These are phyloP conservation scores for Ahaetulla prasina DNA, from an alignment of 2,113 vertebrate species.

Conservation along the genomic window DNA sequence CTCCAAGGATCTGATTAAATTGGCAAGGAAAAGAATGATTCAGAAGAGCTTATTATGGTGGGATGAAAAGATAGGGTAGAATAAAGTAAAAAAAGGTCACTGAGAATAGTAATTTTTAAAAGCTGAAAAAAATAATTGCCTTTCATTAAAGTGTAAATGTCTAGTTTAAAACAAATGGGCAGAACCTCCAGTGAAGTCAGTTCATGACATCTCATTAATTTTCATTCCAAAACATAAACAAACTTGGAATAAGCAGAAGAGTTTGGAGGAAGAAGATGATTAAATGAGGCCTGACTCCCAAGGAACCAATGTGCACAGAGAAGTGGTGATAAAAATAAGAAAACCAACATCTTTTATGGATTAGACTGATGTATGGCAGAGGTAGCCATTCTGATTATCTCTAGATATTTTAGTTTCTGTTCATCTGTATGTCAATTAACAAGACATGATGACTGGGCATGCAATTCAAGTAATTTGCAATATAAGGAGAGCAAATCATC, in stretches of 20 bases:
- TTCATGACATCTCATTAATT: slow-evolving; percentile 34
- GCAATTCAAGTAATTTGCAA: neutral
- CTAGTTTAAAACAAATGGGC: slow-evolving; percentile 18
- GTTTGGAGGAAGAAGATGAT: neutral
- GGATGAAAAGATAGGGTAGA: slow-evolving; percentile 2
- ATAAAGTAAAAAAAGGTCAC: slow-evolving; percentile 15
- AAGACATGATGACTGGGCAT: neutral
- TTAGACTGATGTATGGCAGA: neutral
- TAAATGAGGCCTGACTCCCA: slow-evolving; percentile 1
- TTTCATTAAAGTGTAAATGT: slow-evolving; percentile 18
- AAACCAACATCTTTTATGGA: neutral
- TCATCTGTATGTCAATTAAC: neutral
- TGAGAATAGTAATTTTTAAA: slow-evolving; percentile 19
- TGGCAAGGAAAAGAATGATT: slow-evolving; percentile 47
- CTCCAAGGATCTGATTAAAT: slow-evolving; percentile 49
- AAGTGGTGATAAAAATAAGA: neutral
- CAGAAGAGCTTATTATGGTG: slow-evolving; percentile 14
- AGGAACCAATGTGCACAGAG: neutral
- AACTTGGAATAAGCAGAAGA: neutral
- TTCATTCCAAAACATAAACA: slow-evolving; percentile 31
- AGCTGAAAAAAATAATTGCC: slow-evolving; percentile 9
- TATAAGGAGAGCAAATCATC: neutral
- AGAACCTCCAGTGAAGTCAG: slow-evolving; percentile 28
- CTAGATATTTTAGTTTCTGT: neutral
- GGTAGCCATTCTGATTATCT: neutral